Base-by-base conservation (phyloP, 2,888 invertebrate species). In the Lypha dubia region DNA sequence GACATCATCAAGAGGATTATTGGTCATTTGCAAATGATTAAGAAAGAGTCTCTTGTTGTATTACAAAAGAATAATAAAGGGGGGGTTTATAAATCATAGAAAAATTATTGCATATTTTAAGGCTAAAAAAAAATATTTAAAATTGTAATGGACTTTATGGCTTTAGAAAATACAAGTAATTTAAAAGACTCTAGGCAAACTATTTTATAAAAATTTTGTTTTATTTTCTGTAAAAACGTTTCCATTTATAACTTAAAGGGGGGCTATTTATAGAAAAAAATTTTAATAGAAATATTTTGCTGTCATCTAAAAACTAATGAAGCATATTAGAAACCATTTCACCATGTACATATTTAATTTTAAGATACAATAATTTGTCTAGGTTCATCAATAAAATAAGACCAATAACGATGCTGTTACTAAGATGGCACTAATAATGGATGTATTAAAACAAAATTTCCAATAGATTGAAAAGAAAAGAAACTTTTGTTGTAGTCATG, bases 321-420 rank as follows among this genome's bases (percentile, higher is more conserved):
- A 68, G 60, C 73, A 62, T 83, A 56, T 65, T 83, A 63, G 63
- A 62, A 74, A 70, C 68, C 49, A 83, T 79, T 83, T 67, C 32
- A 58, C n/a, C 32, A 60, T 68, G n/a, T n/a, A n/a, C n/a, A n/a
- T 49, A 38, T 76, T 79, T 51, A 35, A n/a, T 38, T 20, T 56
- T 22, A 11, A 24, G 28, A 9, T 1, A 56, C 13, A 46, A 44
- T 20, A 20, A 22, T 32, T 49, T 58, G 22, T 22, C 15, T 28
- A 35, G 44, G 32, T 58, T 65, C 38, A 41, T 62, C 8, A 49
- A 38, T n/a, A 63, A 22, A 53, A 35, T 28, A 35, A 38, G 41
- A 74, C 17, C 28, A 22, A 67, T 35, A 15, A 67, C 22, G 35
- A 32, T 46, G 32, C n/a, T 15, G 20, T 74, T 35, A 15, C 1